Base-by-base conservation (phyloP, 2,797 vertebrate genomes). In the Strix occidentalis region DNA sequence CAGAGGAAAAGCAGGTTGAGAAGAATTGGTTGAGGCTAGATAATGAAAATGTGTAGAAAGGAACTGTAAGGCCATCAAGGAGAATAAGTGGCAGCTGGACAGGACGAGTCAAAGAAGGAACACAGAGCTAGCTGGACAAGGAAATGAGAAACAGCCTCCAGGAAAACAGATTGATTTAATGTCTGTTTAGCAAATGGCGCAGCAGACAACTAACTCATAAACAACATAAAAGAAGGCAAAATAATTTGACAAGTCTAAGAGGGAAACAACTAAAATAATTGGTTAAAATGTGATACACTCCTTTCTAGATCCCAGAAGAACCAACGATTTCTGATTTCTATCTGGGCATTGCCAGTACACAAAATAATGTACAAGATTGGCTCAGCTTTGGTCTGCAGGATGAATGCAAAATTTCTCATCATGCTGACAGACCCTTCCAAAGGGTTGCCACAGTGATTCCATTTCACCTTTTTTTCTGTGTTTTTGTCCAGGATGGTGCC, bases 391-490 rank as follows among this genome's bases (percentile, higher is more conserved):
- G 19, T 21, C 33, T 68, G 37, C 31, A 75, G 13, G 26, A 35
- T 58, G 50, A 13, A 60, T 64, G 33, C 5, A 88, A 71, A 54
- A 45, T 50, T 82, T 61, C 28, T 74, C 23, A 29, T 18, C n/a
- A 20, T 54, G 35, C 8, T 31, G 33, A 50, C 7, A 26, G 29
- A 46, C 35, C 19, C 10, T 41, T 81, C 43, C 2, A 23, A 89
- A 87, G 13, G 5, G 5, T 45, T 74, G 51, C 58, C 33, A 77
- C 10, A 23, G 17, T 13, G 16, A 66, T 58, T 57, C 6, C 11
- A 25, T 66, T 39, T 33, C n/a, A 28, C 0, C 0, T 0, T 28
- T 61, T 65, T 45, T 37, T 10, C 24, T 7, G 11, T 24, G 7
- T 58, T 15, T 58, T 15, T 60, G 14, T 66, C 39, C 57, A 75